Percentiles rank a stretch among this genome's conserved stretches.
Conservation (phyloP, 2,888 invertebrate genomes). For the Teleogryllus oceanicus region DNA sequence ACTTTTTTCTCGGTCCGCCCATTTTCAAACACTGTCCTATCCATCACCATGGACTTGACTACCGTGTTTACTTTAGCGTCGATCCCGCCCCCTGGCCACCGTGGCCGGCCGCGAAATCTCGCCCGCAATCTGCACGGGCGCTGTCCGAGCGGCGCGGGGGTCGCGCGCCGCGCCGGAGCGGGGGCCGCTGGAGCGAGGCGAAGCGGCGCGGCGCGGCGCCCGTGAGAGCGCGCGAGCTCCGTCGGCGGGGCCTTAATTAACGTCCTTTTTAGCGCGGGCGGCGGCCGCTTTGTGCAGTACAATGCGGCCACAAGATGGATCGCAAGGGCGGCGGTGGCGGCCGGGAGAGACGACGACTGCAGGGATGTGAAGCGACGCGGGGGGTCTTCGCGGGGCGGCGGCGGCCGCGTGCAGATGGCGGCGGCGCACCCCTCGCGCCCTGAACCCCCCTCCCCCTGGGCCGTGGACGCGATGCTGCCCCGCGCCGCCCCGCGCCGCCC, state of each 20-base stretch:
- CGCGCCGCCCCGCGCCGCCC: not conserved
- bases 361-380: not conserved
- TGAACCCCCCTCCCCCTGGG: not conserved
- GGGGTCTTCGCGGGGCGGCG: not conserved
- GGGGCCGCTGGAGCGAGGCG: too few species aligned
- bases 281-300: slow-evolving; percentile 18
- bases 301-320: slow-evolving; percentile 10
- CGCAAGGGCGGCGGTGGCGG: not conserved
- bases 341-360: not conserved
- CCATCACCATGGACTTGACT: too few species aligned
- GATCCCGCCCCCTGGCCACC: too few species aligned
- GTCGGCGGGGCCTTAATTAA: slow-evolving; percentile 8
- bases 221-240: not conserved
- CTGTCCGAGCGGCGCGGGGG: too few species aligned
- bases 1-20: too few species aligned
- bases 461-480: not conserved
- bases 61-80: too few species aligned
- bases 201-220: too few species aligned
- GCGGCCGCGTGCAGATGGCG: not conserved
- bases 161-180: too few species aligned
- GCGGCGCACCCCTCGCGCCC: not conserved
- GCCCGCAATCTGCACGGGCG: too few species aligned
- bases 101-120: too few species aligned
- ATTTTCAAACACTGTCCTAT: too few species aligned
- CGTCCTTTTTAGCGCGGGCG: slow-evolving; percentile 18